Base-by-base conservation (phyloP, 1,140 invertebrate genomes). In the Tetragonula clypearis region DNA sequence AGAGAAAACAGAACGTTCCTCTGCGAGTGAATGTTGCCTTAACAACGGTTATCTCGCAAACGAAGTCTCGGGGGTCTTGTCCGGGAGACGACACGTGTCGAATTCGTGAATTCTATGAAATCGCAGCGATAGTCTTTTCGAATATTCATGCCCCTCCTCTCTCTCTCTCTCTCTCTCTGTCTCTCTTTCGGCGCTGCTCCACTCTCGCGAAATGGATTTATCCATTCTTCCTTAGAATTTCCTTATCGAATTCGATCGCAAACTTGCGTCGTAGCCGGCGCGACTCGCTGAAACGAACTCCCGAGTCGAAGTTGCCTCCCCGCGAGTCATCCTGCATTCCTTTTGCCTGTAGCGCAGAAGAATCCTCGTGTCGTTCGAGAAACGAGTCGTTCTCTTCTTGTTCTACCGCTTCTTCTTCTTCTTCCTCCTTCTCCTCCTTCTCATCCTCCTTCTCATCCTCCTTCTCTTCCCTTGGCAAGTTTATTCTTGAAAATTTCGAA, bases 1-100 rank as follows among this genome's bases (percentile, higher is more conserved):
- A 69, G 78, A 83, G 71, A 82, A 87, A 82, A 30, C 60, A 79
- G 71, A 53, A 21, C 62, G 41, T 60, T 69, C 30, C 35, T 55
- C 26, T 35, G 49, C 26, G 69, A 2, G 62, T 87, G 87, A 78
- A 86, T 30, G 30, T 30, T 79, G 72, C 80, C 58, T 80, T 78
- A 83, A 77, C 80, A 82, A 88, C 72, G 79, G 58, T 71, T 81
- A 83, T 80, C 79, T 75, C 84, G 87, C 76, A 89, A 89, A 89
- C 84, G 88, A 84, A 88, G 84, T 88, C 88, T 74, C 79, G 55
- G 77, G 58, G 65, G 62, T 80, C 80, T 73, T 77, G 76, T 80
- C 75, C 41, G 60, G 35, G 72, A 75, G 83, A 5, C n/a, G 60
- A 77, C n/a, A 60, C 75, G 75, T 84, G 58, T 68, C 58, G 79